Evolutionary conservation across 1,140 invertebrate genomes (phyloP).

Genomic region (Drosophila fuyamai): DNA sequence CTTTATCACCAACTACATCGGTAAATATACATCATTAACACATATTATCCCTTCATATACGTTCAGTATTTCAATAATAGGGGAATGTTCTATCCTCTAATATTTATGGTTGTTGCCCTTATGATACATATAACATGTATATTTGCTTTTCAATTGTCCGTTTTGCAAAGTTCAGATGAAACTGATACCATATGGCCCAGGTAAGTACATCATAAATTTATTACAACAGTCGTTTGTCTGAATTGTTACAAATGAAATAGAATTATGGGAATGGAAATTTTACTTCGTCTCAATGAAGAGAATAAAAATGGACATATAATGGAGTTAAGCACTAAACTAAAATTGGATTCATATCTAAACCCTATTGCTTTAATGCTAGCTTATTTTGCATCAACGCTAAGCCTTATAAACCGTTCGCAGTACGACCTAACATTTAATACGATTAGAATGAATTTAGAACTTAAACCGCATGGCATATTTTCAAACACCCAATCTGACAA

Average conservation of each 20-base stretch:
- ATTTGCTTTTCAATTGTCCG: slow-evolving; percentile 44
- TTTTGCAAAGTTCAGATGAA: slow-evolving; percentile 87
- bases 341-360: slow-evolving; percentile 90
- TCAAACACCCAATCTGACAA: not conserved
- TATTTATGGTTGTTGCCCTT: slow-evolving; percentile 33
- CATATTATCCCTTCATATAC: no score
- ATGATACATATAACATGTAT: slow-evolving; percentile 46
- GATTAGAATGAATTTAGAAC: slow-evolving; percentile 33
- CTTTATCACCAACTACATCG: slow-evolving; percentile 89
- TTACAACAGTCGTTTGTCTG: no score
- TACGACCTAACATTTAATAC: slow-evolving; percentile 77
- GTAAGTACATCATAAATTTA: slow-evolving; percentile 73
- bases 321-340: slow-evolving; percentile 80
- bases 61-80: slow-evolving; percentile 4
- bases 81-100: slow-evolving; percentile 28
- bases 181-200: slow-evolving; percentile 88
- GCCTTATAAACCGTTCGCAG: slow-evolving; percentile 88
- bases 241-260: slow-evolving; percentile 77
- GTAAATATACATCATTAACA: slow-evolving; percentile 29
- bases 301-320: slow-evolving; percentile 85
- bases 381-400: slow-evolving; percentile 90
- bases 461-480: slow-evolving; percentile 8
- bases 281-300: slow-evolving; percentile 86
- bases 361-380: slow-evolving; percentile 90
- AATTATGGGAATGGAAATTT: slow-evolving; percentile 88